A percentile compares a stretch with the other conserved stretches of the same genome.
Evolutionary conservation across 2,797 vertebrate genomes (phyloP).

Genomic region (Lepus oiostolus): DNA sequence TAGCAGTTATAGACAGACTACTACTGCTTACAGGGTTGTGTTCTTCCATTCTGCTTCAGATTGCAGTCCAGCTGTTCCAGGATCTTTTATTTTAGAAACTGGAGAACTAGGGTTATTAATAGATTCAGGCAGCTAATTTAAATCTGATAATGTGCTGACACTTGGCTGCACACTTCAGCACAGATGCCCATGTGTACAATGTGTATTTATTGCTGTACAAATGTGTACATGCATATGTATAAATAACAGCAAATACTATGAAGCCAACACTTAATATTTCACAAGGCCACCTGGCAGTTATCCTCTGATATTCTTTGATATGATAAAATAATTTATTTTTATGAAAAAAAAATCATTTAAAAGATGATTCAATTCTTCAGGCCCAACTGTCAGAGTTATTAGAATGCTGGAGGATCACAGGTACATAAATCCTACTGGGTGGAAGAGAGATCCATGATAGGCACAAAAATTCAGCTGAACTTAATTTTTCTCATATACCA

Average conservation of each 20-base stretch:
- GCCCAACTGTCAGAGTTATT: background rate
- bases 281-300: constrained; percentile 54
- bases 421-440: background rate
- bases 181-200: constrained; percentile 67
- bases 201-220: constrained; percentile 72
- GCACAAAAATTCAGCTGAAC: background rate
- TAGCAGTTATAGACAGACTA: constrained; percentile 56
- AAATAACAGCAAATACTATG: constrained; percentile 71
- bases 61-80: constrained; percentile 71
- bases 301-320: background rate
- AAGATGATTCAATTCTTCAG: background rate
- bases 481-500: background rate
- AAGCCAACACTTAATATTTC: constrained; percentile 62
- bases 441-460: background rate
- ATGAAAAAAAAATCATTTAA: background rate
- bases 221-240: constrained; percentile 73
- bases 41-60: constrained; percentile 65
- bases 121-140: constrained; percentile 73
- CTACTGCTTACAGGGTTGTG: background rate
- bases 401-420: background rate
- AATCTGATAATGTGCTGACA: constrained; percentile 80
- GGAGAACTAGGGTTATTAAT: constrained; percentile 77
- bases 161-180: constrained; percentile 65
- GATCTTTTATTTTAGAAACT: constrained; percentile 77
- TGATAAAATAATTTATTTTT: too few species aligned